Base-by-base conservation (phyloP, 2,113 vertebrate genomes). In the Abramis brama region DNA sequence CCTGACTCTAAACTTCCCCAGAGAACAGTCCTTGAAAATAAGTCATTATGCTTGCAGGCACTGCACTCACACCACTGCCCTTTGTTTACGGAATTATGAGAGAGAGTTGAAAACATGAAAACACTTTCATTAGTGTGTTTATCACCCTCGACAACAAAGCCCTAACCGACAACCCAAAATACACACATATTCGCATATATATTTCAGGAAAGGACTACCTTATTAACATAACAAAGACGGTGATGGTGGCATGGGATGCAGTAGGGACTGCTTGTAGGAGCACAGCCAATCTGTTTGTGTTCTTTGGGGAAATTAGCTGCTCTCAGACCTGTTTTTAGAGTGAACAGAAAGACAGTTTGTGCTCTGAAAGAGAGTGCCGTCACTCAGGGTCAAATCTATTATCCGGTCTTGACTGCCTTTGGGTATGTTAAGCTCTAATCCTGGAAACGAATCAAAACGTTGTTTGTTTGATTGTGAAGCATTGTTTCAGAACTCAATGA, bases 151-250 rank as follows among this genome's bases (percentile, higher is more conserved):
- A 85, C 82, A 89, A 90, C 86, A 88, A 89, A 85, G 86, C 81
- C 50, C 36, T 36, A 86, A 73, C 75, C 76, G 68, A 25, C 75
- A 66, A 77, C 86, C 83, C 57, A 85, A 86, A 86, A 91, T 87
- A 87, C 33, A 73, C 23, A 27, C 68, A 43, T 50, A 82, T 55
- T 57, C 64, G 25, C 82, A 57, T 70, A 30, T 77, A 87, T 86
- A 88, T 89, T 90, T 87, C 83, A 81, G 78, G 85, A 43, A 50
- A 78, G 83, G 78, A 77, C 47, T 60, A 15, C 71, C 55, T 77
- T 73, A 91, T 91, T 92, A 90, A 79, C 89, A 90, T 91, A 89
- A 91, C 85, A 91, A 88, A 92, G 88, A 79, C 76, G 27, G 83
- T 17, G 84, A 76, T 36, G 68, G 85, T 86, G 85, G 84, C 80